Evolutionary conservation across 1,140 invertebrate species (phyloP).

Genomic region (Philaenus spumarius): DNA sequence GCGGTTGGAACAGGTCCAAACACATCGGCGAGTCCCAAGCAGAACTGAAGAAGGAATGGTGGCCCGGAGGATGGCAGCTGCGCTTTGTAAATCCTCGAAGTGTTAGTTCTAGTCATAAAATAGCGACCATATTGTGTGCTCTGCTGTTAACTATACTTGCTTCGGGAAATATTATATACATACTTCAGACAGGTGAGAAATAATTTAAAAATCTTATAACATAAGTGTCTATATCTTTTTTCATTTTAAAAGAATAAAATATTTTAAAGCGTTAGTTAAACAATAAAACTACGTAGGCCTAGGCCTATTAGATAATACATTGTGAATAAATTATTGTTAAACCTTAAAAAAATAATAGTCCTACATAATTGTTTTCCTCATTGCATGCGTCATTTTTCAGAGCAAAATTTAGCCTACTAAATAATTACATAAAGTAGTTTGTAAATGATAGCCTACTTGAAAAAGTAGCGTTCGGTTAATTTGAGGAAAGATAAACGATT

Average conservation of each 20-base stretch:
- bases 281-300: too few relatives aligned
- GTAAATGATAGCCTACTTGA: too few relatives aligned
- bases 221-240: background rate
- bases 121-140: conserved; percentile 10
- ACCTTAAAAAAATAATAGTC: too few relatives aligned
- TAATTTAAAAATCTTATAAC: background rate
- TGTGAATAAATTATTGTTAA: too few relatives aligned
- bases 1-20: background rate
- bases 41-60: conserved; percentile 16
- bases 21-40: background rate
- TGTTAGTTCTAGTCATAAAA: background rate
- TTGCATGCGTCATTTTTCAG: too few relatives aligned
- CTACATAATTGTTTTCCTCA: too few relatives aligned
- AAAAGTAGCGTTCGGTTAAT: too few relatives aligned
- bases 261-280: too few relatives aligned
- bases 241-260: background rate
- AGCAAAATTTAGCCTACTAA: too few relatives aligned
- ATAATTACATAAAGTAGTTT: too few relatives aligned
- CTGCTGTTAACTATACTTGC: conserved; percentile 8
- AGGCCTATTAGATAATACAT: too few relatives aligned
- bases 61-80: conserved; percentile 6
- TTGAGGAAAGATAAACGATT: too few relatives aligned
- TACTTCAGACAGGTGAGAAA: conserved; percentile 13
- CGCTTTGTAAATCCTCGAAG: background rate
- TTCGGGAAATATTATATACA: conserved; percentile 8